Percentiles rank a stretch among this genome's conserved stretches.
These are phyloP conservation scores for Dipodomys stephensi DNA, from an alignment of 2,113 vertebrate genomes.

Conservation along the genomic window DNA sequence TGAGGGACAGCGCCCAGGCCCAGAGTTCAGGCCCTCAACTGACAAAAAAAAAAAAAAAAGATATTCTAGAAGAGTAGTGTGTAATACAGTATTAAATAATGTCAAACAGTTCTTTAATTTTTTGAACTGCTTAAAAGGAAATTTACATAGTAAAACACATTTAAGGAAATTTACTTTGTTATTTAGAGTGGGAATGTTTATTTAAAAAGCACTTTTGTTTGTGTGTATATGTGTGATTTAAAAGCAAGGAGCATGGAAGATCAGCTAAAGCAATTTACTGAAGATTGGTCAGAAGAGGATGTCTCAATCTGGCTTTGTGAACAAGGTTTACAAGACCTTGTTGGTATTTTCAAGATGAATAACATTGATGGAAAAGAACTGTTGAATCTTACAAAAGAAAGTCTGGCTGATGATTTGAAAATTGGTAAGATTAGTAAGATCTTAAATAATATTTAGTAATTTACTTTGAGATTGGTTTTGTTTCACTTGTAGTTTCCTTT, in stretches of 20 bases:
- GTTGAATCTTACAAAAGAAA: constrained; percentile 90
- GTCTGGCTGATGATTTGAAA: constrained; percentile 89
- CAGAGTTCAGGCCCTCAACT: too few relatives aligned
- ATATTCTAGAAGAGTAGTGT: not conserved
- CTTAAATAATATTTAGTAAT: constrained; percentile 11
- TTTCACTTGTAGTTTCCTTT: not conserved
- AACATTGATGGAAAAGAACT: constrained; percentile 93
- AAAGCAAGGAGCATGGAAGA: constrained; percentile 84
- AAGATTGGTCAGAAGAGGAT: constrained; percentile 94
- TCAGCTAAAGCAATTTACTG: constrained; percentile 81
- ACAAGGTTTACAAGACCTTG: constrained; percentile 88
- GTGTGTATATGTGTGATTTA: constrained; percentile 73
- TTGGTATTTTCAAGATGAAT: constrained; percentile 89
- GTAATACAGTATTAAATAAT: constrained; percentile 3
- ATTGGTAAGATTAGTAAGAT: constrained; percentile 88
- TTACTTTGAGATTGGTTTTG: not conserved
- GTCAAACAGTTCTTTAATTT: not conserved
- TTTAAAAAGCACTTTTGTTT: constrained; percentile 21
- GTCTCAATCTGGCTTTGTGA: constrained; percentile 90
- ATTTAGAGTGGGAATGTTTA: not conserved
- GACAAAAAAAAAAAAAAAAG: not conserved
- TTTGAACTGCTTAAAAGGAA: constrained; percentile 1
- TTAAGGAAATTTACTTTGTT: constrained; percentile 54
- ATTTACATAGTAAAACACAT: constrained; percentile 34
- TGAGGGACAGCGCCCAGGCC: too few relatives aligned